Evolutionary conservation across 2,113 vertebrate genomes (phyloP).

Genomic region (Kryptolebias marmoratus): DNA sequence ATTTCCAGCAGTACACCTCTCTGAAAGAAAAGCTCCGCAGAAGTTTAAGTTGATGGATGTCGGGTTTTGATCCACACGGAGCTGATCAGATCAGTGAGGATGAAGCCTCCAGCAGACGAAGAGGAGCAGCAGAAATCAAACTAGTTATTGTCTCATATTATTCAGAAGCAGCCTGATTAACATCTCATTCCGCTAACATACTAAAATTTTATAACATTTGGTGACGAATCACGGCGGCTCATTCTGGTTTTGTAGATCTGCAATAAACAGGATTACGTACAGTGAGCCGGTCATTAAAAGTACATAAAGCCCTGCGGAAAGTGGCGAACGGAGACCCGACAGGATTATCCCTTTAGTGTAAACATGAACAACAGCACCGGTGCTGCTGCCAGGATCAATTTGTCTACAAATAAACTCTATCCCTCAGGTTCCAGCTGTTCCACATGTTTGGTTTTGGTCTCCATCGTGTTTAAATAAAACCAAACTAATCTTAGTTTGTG

Average conservation of each 20-base stretch:
- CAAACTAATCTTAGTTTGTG: conserved; percentile 1
- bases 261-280: conserved; percentile 49
- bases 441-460: background rate
- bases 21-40: too few species aligned
- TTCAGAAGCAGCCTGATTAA: too few species aligned
- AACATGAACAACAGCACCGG: conserved; percentile 35
- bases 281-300: conserved; percentile 58
- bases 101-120: too few species aligned
- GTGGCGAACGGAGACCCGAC: conserved; percentile 39
- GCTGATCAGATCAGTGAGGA: too few species aligned
- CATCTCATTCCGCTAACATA: background rate
- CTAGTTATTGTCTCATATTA: too few species aligned
- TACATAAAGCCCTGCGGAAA: conserved; percentile 38
- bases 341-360: conserved; percentile 65
- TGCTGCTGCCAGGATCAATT: conserved; percentile 34
- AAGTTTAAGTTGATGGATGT: too few species aligned
- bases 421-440: conserved; percentile 25
- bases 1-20: too few species aligned
- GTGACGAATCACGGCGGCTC: conserved; percentile 4
- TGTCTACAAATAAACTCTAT: conserved; percentile 23
- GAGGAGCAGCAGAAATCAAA: too few species aligned
- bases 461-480: conserved; percentile 21
- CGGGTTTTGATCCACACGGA: too few species aligned
- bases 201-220: background rate
- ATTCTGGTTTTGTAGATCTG: conserved; percentile 14